Evolutionary conservation across 2,797 vertebrate species (phyloP).

Genomic region (Myotis vivesi): DNA sequence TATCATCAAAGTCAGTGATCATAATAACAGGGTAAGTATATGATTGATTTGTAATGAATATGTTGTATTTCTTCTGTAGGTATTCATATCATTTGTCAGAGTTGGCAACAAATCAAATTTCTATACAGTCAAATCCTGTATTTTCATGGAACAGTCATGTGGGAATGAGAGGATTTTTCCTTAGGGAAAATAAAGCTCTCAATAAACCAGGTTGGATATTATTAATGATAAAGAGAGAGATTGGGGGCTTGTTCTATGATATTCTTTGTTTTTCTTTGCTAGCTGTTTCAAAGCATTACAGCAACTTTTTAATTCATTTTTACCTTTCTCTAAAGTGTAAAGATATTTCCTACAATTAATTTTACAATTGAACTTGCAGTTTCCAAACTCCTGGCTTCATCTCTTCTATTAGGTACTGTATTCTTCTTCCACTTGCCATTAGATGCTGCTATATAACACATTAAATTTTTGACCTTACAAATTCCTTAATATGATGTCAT

Average conservation of each 20-base stretch:
- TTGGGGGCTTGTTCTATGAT: not conserved
- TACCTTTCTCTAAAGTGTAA: not conserved
- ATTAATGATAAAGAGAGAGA: not conserved
- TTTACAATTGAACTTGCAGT: not conserved
- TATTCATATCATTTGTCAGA: not conserved
- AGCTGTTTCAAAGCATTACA: constrained; percentile 19
- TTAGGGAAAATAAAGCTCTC: constrained; percentile 10
- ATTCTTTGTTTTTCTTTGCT: not conserved
- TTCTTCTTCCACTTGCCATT: not conserved
- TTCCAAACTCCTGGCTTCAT: not conserved
- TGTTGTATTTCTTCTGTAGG: not conserved
- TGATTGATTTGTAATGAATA: not conserved
- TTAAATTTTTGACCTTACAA: not conserved
- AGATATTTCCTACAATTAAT: not conserved
- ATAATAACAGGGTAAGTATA: constrained; percentile 93
- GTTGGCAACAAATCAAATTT: constrained; percentile 8
- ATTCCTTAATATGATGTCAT: not conserved
- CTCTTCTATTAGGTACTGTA: not conserved
- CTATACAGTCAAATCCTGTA: not conserved
- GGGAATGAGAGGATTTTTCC: not conserved
- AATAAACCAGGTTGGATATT: not conserved
- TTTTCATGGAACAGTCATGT: not conserved
- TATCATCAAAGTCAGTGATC: constrained; percentile 99
- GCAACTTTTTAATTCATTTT: not conserved
- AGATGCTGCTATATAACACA: not conserved